Evolutionary conservation across 1,140 invertebrate species (phyloP).

Genomic region (Protaetia brevitarsis): DNA sequence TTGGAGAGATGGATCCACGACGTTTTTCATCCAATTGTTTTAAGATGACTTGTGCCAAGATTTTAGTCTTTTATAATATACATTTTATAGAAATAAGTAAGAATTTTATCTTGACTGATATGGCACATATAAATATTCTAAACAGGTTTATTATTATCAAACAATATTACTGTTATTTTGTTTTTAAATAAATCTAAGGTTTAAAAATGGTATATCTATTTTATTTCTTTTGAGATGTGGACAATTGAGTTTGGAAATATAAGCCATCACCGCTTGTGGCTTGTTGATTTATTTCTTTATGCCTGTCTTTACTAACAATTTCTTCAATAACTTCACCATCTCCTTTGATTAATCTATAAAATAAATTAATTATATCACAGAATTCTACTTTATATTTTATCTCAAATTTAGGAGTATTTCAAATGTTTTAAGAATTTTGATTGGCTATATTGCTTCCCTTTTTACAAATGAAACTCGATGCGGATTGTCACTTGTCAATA

Average conservation of each 20-base stretch:
- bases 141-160: constrained; percentile 1
- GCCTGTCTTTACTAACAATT: constrained; percentile 77
- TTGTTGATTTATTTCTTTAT: constrained; percentile 80
- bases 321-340: constrained; percentile 90
- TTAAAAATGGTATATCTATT: not conserved
- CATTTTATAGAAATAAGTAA: no score
- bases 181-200: not conserved
- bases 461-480: no score
- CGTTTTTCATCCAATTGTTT: constrained; percentile 78
- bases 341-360: constrained; percentile 80
- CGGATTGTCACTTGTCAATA: no score
- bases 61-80: no score
- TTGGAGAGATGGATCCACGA: constrained; percentile 84
- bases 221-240: not conserved
- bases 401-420: no score
- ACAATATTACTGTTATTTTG: not conserved
- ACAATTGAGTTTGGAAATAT: constrained; percentile 65
- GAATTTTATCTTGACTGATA: no score
- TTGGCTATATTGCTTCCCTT: no score
- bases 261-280: constrained; percentile 74
- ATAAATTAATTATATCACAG: constrained; percentile 44
- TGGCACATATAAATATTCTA: no score
- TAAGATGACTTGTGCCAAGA: constrained; percentile 43
- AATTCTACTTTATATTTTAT: not conserved
- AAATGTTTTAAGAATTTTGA: no score